phyloP scores from a whole-genome alignment of 2,888 invertebrate species.

The Magallana nippona region DNA sequence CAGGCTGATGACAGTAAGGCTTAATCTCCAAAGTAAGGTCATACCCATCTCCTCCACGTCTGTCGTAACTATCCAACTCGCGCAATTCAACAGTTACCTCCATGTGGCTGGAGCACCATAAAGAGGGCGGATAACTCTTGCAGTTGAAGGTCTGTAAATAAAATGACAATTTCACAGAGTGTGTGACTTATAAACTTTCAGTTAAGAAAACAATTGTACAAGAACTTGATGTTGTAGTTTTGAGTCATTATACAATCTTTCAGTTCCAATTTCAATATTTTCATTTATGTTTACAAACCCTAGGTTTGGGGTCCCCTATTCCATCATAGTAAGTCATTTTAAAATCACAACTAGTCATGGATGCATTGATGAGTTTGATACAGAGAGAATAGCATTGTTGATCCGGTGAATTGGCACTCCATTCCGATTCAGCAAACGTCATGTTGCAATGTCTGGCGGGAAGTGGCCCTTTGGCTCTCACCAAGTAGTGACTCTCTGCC shows the following conservation, averaged over 20 bases:
- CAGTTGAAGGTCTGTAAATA: constrained; percentile 63
- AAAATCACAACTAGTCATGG: constrained; percentile 62
- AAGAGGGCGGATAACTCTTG: constrained; percentile 61
- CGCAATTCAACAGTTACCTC: constrained; percentile 61
- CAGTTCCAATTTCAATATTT: no score
- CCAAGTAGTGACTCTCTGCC: constrained; percentile 56
- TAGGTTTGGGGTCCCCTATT: constrained; percentile 57
- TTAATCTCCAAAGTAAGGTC: constrained; percentile 59
- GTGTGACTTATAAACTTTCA: no score
- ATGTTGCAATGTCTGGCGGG: constrained; percentile 57
- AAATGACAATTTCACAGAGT: background rate
- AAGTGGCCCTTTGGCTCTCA: constrained; percentile 55
- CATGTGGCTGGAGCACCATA: constrained; percentile 66
- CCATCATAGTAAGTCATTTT: constrained; percentile 64
- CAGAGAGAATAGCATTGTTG: constrained; percentile 63
- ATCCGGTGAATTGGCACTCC: constrained; percentile 47
- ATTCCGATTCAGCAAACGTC: constrained; percentile 57
- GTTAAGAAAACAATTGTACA: no score
- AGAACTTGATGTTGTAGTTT: no score
- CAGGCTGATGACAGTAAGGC: constrained; percentile 57
- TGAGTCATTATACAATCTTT: no score
- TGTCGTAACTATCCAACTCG: constrained; percentile 57
- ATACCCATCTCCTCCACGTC: constrained; percentile 57
- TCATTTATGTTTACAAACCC: constrained; percentile 45
- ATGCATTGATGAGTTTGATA: constrained; percentile 57